Evolutionary conservation across 2,113 vertebrate genomes (phyloP).

Genomic region (Silurus asotus): DNA sequence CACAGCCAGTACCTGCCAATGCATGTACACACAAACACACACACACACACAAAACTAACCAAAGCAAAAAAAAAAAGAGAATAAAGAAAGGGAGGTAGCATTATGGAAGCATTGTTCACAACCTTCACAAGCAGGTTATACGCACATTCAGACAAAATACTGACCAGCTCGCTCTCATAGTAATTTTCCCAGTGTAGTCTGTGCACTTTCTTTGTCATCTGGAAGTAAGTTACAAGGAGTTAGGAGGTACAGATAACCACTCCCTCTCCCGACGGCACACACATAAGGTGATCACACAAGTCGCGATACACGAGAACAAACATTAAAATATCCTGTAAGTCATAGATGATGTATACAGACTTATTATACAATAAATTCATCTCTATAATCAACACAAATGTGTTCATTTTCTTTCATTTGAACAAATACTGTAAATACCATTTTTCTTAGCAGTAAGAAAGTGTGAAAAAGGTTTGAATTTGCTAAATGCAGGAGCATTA

Average conservation of each 20-base stretch:
- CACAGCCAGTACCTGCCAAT: neutral
- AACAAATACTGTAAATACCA: too few relatives aligned
- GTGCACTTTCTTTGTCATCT: slow-evolving; percentile 92
- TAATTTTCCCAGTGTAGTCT: slow-evolving; percentile 93
- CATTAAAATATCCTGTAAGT: neutral
- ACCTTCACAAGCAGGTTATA: slow-evolving; percentile 10
- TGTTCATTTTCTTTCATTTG: too few relatives aligned
- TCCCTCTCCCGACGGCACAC: slow-evolving; percentile 51
- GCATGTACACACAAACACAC: neutral
- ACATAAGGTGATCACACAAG: slow-evolving; percentile 2
- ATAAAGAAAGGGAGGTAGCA: neutral
- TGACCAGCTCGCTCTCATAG: slow-evolving; percentile 95
- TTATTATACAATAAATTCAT: neutral
- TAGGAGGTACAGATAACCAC: slow-evolving; percentile 60
- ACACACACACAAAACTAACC: neutral
- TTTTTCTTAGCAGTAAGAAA: too few relatives aligned
- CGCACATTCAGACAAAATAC: slow-evolving; percentile 69
- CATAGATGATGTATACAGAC: neutral
- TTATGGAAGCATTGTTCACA: slow-evolving; percentile 3
- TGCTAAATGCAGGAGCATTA: neutral
- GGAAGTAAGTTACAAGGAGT: slow-evolving; percentile 84
- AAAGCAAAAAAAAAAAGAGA: neutral
- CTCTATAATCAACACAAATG: neutral
- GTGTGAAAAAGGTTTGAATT: neutral
- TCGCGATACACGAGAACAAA: neutral